These are phyloP conservation scores for Tenualosa thibaudeaui DNA, from an alignment of 2,797 vertebrate genomes.

Conservation along the genomic window DNA sequence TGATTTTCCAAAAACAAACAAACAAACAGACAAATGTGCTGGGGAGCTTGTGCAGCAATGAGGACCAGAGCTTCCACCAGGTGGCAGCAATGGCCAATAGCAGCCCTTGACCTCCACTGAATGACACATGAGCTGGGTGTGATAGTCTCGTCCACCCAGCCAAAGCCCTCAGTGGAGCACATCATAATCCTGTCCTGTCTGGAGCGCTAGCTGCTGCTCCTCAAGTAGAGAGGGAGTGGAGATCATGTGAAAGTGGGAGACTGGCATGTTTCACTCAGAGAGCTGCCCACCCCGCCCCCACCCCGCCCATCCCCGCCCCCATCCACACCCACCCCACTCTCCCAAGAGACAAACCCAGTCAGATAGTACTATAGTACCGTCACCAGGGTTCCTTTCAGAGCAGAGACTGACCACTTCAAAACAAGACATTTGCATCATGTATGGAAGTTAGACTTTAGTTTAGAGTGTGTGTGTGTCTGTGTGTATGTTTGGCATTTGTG, in stretches of 20 bases:
- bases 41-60: background rate
- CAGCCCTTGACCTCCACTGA: background rate
- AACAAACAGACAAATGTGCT: background rate
- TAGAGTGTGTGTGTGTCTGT: constrained; percentile 22
- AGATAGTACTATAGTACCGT: background rate
- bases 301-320: too few species aligned
- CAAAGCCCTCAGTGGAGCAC: background rate
- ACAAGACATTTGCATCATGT: background rate
- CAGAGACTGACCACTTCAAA: constrained; percentile 20
- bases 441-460: constrained; percentile 3
- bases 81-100: background rate
- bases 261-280: background rate
- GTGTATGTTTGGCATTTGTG: background rate
- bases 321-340: background rate
- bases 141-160: background rate
- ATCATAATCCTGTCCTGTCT: background rate
- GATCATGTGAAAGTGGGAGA: background rate
- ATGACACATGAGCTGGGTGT: background rate
- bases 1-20: constrained; percentile 39
- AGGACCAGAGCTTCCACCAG: background rate
- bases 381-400: background rate
- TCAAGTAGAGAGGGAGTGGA: background rate
- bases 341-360: background rate
- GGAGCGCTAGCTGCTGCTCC: too few species aligned
- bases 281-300: background rate